phyloP scores from a whole-genome alignment of 2,113 vertebrate species.

The Micromys minutus region DNA sequence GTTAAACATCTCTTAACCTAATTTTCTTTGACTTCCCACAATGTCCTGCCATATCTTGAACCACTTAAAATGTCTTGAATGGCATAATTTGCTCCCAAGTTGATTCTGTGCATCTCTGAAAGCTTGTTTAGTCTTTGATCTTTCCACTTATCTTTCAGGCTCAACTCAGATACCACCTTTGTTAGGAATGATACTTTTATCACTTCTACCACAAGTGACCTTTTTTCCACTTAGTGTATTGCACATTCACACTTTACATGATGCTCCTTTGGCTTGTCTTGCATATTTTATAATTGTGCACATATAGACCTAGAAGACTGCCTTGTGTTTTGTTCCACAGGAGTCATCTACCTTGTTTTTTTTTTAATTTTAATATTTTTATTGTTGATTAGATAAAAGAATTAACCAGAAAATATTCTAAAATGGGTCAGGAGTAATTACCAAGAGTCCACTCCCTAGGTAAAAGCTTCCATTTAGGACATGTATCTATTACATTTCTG shows the following conservation, averaged over 20 bases:
- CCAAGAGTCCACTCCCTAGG: no score
- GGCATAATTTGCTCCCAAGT: background rate
- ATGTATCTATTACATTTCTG: no score
- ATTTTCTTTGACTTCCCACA: background rate
- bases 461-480: no score
- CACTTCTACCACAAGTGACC: background rate
- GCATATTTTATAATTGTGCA: background rate
- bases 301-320: no score
- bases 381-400: no score
- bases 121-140: background rate
- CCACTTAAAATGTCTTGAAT: background rate
- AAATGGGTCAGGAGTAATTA: no score
- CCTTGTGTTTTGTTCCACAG: background rate
- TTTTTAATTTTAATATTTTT: no score
- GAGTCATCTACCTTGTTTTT: background rate
- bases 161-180: constrained; percentile 21
- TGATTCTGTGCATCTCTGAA: background rate
- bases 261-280: background rate
- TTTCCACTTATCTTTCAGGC: constrained; percentile 13
- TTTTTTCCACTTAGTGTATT: background rate
- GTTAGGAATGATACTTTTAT: constrained; percentile 2
- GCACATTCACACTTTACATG: background rate
- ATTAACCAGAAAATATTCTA: no score
- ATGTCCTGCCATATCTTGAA: background rate
- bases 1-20: constrained; percentile 31